These are phyloP conservation scores for Machimus atricapillus DNA, from an alignment of 2,888 invertebrate genomes.

Conservation along the genomic window DNA sequence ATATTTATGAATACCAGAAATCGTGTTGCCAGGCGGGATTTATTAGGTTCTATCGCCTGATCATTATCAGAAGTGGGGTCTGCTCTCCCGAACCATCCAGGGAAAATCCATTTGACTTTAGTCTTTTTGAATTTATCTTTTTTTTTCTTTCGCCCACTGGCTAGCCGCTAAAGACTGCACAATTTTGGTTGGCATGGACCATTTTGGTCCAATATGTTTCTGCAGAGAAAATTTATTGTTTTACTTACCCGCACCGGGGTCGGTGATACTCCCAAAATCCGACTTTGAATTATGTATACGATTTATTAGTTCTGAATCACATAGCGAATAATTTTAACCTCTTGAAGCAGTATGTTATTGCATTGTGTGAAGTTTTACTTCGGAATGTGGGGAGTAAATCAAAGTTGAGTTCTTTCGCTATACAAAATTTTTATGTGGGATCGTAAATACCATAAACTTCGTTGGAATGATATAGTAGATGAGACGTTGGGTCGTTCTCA, in stretches of 20 bases:
- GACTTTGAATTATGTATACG: not conserved
- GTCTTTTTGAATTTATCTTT: not conserved
- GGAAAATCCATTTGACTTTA: not conserved
- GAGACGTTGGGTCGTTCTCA: not conserved
- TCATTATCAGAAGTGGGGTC: not conserved
- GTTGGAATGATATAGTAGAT: not conserved
- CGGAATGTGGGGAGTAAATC: not conserved
- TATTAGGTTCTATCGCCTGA: not conserved
- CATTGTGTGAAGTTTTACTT: not conserved
- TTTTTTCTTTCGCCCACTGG: not conserved
- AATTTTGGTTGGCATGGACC: not conserved
- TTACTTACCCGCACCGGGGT: not conserved
- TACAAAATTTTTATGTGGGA: not conserved
- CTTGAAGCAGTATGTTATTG: not conserved
- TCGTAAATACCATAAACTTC: not conserved
- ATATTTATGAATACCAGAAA: not conserved
- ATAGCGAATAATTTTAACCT: not conserved
- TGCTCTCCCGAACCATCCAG: not conserved
- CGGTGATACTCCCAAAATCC: not conserved
- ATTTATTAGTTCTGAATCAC: not conserved
- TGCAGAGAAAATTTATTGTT: not conserved
- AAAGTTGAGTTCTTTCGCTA: not conserved
- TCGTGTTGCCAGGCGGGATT: not conserved
- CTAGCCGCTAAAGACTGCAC: not conserved
- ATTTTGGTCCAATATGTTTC: not conserved